These are phyloP conservation scores for Pseudopodoces humilis DNA, from an alignment of 2,113 vertebrate genomes.

Conservation along the genomic window DNA sequence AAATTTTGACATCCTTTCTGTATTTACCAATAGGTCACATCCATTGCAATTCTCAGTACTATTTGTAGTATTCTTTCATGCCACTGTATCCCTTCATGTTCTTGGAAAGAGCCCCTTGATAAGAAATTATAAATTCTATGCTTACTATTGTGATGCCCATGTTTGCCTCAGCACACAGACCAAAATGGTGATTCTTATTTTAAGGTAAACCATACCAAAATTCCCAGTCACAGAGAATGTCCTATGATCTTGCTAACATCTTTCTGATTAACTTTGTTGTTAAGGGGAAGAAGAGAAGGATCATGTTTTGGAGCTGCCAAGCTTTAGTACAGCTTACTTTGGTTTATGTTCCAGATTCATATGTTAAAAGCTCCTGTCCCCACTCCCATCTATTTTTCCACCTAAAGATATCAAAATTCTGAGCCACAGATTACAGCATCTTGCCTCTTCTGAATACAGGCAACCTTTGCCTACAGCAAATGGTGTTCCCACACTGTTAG, in stretches of 20 bases:
- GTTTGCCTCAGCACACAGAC: not conserved
- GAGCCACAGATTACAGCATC: not conserved
- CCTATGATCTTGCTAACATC: not conserved
- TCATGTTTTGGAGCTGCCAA: not conserved
- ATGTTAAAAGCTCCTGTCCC: not conserved
- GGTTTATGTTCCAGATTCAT: not conserved
- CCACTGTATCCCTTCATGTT: not conserved
- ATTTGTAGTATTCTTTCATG: not conserved
- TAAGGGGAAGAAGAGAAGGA: not conserved
- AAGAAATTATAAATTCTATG: not conserved
- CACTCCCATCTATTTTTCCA: not conserved
- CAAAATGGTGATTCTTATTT: not conserved
- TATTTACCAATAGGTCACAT: not conserved
- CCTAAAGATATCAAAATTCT: conserved; percentile 9
- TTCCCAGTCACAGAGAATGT: not conserved
- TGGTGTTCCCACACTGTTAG: not conserved
- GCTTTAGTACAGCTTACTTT: not conserved
- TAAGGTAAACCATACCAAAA: not conserved
- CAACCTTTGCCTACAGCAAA: conserved; percentile 13
- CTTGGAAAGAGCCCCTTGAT: not conserved
- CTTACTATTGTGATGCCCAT: not conserved
- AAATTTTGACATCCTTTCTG: not conserved
- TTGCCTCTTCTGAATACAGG: not conserved
- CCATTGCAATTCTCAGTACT: not conserved
- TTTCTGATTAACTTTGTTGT: not conserved